These are phyloP conservation scores for Sesia bembeciformis DNA, from an alignment of 2,888 invertebrate species.

Conservation along the genomic window DNA sequence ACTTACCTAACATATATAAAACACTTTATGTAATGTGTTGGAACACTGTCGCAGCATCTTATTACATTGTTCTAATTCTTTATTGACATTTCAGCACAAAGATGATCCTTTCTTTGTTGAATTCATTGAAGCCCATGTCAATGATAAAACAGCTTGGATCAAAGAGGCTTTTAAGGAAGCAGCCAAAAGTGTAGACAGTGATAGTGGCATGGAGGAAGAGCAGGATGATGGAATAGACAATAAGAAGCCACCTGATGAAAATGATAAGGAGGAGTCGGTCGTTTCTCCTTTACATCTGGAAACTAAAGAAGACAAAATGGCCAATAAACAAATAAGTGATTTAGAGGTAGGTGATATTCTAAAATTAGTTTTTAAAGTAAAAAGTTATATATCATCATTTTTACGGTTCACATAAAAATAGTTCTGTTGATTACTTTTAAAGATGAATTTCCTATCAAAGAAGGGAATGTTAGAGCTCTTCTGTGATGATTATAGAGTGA, in stretches of 20 bases:
- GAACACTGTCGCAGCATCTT: not conserved
- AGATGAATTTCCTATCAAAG: too few relatives aligned
- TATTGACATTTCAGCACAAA: constrained; percentile 75
- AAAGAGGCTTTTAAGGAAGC: constrained; percentile 48
- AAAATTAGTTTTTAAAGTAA: too few relatives aligned
- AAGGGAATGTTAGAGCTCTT: too few relatives aligned
- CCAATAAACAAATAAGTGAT: constrained; percentile 84
- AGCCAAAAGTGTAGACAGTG: constrained; percentile 42
- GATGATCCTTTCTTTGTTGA: constrained; percentile 92
- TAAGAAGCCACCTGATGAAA: constrained; percentile 1
- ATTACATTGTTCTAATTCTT: not conserved
- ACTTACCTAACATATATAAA: not conserved
- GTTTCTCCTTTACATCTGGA: constrained; percentile 7
- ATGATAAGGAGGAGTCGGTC: constrained; percentile 9
- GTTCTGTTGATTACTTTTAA: too few relatives aligned
- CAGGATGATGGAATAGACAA: constrained; percentile 4
- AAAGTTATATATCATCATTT: too few relatives aligned
- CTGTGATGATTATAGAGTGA: too few relatives aligned
- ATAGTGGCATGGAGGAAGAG: constrained; percentile 44
- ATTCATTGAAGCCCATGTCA: constrained; percentile 88
- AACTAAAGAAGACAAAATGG: constrained; percentile 67
- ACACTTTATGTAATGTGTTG: constrained; percentile 8
- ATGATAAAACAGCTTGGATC: constrained; percentile 55
- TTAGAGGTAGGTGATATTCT: constrained; percentile 70
- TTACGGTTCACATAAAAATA: too few relatives aligned